Conservation (phyloP, 2,113 vertebrate genomes). For the Colaptes auratus region DNA sequence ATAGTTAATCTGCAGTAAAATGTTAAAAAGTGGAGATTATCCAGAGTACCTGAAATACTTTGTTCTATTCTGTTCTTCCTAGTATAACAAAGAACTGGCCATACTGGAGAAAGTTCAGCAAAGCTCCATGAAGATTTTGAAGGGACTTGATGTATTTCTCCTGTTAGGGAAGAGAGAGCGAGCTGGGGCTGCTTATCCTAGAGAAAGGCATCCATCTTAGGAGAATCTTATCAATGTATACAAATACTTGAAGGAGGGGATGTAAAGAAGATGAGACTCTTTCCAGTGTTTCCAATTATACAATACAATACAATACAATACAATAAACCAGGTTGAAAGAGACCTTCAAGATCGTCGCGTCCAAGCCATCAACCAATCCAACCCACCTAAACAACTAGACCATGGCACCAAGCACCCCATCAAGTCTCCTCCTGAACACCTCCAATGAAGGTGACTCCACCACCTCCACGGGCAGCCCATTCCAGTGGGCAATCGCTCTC, state of each 20-base stretch:
- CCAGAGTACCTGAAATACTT: neutral
- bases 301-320: too few species aligned
- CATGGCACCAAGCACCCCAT: too few species aligned
- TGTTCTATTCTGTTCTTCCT: neutral
- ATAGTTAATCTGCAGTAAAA: neutral
- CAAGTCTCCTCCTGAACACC: too few species aligned
- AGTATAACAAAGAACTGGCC: neutral
- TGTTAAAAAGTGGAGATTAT: neutral
- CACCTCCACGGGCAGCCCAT: too few species aligned
- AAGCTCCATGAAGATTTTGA: neutral
- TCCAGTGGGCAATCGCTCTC: too few species aligned
- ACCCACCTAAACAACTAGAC: too few species aligned
- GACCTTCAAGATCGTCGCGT: too few species aligned
- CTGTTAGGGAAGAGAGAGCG: neutral
- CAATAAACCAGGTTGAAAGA: too few species aligned
- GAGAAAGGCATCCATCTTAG: neutral
- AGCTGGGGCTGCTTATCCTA: neutral
- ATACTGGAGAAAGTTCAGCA: neutral
- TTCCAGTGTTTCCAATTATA: neutral
- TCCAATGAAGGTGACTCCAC: too few species aligned
- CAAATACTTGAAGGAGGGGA: neutral
- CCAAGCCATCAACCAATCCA: too few species aligned
- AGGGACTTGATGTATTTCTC: neutral
- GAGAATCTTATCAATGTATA: neutral
- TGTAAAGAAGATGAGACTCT: neutral